A percentile compares a stretch with the other conserved stretches of the same genome.
phyloP scores from a whole-genome alignment of 30 jellyfish, hydroid and myxozoan genomes.

The Cassiopea xamachana region DNA sequence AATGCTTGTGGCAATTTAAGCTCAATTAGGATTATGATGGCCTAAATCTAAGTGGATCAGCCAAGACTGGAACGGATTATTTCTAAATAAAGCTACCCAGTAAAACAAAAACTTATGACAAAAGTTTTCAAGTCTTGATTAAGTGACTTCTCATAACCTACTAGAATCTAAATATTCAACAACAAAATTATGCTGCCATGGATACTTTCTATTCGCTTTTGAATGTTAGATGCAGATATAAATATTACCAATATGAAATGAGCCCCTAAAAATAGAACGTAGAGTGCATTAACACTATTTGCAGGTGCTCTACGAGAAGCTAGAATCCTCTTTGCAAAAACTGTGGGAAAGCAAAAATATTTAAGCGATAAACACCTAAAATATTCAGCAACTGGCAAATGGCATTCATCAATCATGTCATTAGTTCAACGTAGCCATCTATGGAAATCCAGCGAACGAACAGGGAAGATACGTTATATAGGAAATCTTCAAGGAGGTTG shows the following conservation, averaged over 20 bases:
- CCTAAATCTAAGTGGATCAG: not conserved
- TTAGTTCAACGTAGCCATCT: no score
- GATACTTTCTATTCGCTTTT: no score
- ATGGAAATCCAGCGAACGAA: no score
- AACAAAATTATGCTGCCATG: no score
- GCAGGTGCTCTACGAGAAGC: not conserved
- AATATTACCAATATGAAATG: no score
- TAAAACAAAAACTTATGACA: not conserved
- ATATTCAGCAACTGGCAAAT: not conserved
- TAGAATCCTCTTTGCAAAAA: not conserved
- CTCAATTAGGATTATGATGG: not conserved
- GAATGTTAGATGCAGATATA: no score
- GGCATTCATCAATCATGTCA: no score
- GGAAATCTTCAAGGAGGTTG: no score
- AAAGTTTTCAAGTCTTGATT: no score
- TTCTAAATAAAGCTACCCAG: not conserved
- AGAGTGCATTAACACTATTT: not conserved
- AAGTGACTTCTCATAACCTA: no score
- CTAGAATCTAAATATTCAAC: no score
- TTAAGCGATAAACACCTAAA: not conserved
- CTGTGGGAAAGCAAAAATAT: not conserved
- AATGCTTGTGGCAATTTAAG: not conserved
- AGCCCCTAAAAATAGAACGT: not conserved
- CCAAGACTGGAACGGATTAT: not conserved
- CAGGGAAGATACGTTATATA: no score